Conservation (phyloP, 2,113 vertebrate genomes). For the Vulpes lagopus region DNA sequence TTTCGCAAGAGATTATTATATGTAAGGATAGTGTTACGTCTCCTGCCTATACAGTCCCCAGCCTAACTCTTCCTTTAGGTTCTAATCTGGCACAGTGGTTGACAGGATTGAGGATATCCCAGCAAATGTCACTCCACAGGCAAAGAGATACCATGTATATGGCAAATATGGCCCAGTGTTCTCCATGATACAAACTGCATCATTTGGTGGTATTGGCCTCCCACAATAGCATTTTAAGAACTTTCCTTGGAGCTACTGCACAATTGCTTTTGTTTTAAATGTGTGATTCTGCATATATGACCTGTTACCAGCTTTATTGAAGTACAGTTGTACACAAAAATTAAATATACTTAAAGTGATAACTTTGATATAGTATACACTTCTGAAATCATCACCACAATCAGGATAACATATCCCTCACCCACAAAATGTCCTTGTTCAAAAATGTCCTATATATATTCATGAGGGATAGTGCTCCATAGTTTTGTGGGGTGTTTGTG, state of each 20-base stretch:
- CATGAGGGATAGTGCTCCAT: neutral
- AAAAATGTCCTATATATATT: neutral
- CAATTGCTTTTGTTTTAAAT: neutral
- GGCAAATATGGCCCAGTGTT: neutral
- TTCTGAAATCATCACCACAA: neutral
- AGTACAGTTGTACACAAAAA: neutral
- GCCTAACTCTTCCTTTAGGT: neutral
- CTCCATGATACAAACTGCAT: neutral
- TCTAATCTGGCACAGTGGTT: neutral
- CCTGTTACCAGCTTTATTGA: neutral
- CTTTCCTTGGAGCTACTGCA: neutral
- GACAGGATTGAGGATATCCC: neutral
- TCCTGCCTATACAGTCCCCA: neutral
- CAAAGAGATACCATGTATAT: neutral
- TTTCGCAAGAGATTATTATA: neutral
- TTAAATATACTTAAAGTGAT: neutral
- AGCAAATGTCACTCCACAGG: neutral
- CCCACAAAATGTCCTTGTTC: neutral
- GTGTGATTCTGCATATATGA: neutral
- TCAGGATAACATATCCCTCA: neutral
- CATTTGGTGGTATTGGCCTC: neutral
- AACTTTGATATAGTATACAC: neutral
- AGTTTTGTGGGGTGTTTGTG: neutral
- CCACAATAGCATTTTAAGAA: neutral
- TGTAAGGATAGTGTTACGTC: neutral